phyloP scores from a whole-genome alignment of 2,888 invertebrate species.

The Drosophila planitibia region DNA sequence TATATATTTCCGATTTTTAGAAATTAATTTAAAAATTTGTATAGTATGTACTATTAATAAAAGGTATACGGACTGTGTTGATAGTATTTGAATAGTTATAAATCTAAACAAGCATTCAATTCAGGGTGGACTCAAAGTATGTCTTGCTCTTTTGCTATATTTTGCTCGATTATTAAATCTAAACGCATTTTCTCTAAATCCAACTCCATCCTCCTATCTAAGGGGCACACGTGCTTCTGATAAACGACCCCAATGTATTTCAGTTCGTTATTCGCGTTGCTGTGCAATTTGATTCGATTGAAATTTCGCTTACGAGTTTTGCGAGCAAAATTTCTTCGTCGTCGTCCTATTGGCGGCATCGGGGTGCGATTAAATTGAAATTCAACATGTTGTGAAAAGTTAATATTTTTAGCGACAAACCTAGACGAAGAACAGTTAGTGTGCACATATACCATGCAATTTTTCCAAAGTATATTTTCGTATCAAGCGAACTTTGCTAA shows the following conservation, averaged over 20 bases:
- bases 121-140: neutral
- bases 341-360: neutral
- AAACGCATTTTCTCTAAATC: neutral
- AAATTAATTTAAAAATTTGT: neutral
- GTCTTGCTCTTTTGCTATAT: neutral
- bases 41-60: neutral
- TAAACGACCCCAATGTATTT: conserved; percentile 2
- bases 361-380: neutral
- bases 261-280: neutral
- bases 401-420: neutral
- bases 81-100: neutral
- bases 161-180: neutral
- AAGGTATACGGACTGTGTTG: neutral
- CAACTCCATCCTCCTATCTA: neutral
- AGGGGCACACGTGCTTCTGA: conserved; percentile 4
- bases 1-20: neutral
- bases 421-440: neutral
- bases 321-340: neutral
- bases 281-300: conserved; percentile 9
- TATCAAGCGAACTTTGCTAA: neutral
- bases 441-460: neutral
- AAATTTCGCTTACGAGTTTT: neutral
- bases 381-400: neutral
- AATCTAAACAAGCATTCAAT: neutral
- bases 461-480: neutral